phyloP scores from a whole-genome alignment of 2,888 invertebrate species.

The Stenoptilia bipunctidactyla region DNA sequence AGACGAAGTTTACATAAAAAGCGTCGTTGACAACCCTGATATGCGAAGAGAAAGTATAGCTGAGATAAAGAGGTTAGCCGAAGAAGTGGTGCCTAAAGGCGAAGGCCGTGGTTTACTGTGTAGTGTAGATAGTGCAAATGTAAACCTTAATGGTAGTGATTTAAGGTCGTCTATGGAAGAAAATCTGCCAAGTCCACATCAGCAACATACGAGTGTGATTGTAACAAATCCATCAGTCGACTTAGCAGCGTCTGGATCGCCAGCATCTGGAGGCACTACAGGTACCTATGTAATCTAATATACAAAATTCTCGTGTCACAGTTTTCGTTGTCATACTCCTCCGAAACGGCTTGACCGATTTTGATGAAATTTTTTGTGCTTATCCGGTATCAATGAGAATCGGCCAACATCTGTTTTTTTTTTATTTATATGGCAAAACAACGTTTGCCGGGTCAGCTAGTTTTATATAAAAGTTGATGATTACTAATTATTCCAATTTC shows the following conservation, averaged over 20 bases:
- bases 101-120: conserved; percentile 53
- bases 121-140: conserved; percentile 56
- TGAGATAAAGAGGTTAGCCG: conserved; percentile 58
- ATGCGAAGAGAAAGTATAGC: conserved; percentile 60
- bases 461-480: neutral
- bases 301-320: too few relatives aligned
- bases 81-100: conserved; percentile 63
- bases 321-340: too few relatives aligned
- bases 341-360: too few relatives aligned
- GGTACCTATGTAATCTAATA: too few relatives aligned
- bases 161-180: conserved; percentile 45
- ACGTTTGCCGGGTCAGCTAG: too few relatives aligned
- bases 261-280: conserved; percentile 52
- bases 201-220: conserved; percentile 74
- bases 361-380: too few relatives aligned
- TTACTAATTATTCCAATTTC: too few relatives aligned
- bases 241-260: conserved; percentile 60
- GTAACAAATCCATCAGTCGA: conserved; percentile 81
- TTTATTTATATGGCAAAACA: too few relatives aligned
- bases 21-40: conserved; percentile 58
- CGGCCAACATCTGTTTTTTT: too few relatives aligned
- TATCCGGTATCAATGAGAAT: too few relatives aligned
- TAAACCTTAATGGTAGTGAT: conserved; percentile 46
- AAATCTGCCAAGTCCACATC: conserved; percentile 32
- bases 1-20: conserved; percentile 44